These are phyloP conservation scores for Aporophyla nigra DNA, from an alignment of 2,888 invertebrate genomes.

Conservation along the genomic window DNA sequence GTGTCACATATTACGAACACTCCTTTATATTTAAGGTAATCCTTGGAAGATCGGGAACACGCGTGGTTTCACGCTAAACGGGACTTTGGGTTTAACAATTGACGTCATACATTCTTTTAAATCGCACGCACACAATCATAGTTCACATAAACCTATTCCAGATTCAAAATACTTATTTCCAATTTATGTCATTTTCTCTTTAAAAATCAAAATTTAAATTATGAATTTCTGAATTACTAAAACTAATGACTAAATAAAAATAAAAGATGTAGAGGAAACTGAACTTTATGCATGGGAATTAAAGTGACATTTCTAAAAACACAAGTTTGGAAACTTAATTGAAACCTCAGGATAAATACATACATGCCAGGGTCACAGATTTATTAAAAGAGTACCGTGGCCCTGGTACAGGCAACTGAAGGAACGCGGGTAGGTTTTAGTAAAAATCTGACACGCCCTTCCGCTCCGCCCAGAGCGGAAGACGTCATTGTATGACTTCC, in stretches of 20 bases:
- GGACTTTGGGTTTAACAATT: background rate
- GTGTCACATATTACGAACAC: constrained; percentile 48
- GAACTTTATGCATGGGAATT: background rate
- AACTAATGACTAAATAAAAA: background rate
- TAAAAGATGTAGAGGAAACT: background rate
- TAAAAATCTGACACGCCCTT: too few species aligned
- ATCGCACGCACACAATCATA: constrained; percentile 12
- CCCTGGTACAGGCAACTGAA: too few species aligned
- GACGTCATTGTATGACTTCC: too few species aligned
- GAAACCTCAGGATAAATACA: background rate
- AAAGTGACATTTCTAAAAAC: background rate
- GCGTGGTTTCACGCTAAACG: constrained; percentile 15
- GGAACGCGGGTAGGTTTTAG: too few species aligned
- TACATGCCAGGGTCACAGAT: too few species aligned
- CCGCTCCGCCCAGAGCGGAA: too few species aligned
- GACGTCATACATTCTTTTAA: background rate
- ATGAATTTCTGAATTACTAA: too few species aligned
- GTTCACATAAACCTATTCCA: background rate
- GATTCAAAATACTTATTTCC: background rate
- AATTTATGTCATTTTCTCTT: too few species aligned
- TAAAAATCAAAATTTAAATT: background rate
- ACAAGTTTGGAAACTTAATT: background rate
- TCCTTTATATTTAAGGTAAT: constrained; percentile 62
- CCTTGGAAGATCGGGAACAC: constrained; percentile 48
- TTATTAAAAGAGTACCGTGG: too few species aligned